phyloP scores from a whole-genome alignment of 2,797 vertebrate genomes.

The Hyperoplus lanceolatus region DNA sequence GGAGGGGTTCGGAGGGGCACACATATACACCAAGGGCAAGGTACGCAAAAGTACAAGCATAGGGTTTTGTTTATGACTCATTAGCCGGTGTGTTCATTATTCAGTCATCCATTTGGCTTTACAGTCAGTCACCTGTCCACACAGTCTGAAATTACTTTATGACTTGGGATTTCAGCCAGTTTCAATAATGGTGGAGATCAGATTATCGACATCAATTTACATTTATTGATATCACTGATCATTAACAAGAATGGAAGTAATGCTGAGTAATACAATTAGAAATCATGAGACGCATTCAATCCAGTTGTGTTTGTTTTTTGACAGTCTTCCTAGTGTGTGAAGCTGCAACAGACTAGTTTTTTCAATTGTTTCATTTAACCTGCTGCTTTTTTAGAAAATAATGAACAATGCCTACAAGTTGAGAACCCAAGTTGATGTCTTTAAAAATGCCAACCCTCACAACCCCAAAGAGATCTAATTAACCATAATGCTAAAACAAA shows the following conservation, averaged over 20 bases:
- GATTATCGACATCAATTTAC: neutral
- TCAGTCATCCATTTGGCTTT: constrained; percentile 31
- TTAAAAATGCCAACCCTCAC: neutral
- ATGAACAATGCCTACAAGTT: neutral
- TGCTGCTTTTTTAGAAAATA: neutral
- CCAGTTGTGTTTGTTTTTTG: neutral
- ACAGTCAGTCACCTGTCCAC: constrained; percentile 25
- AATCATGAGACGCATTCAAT: neutral
- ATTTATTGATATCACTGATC: neutral
- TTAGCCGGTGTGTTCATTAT: constrained; percentile 24
- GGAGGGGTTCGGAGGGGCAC: constrained; percentile 41
- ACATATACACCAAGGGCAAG: neutral
- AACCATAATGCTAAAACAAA: neutral
- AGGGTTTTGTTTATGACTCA: constrained; percentile 31
- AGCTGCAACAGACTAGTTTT: neutral
- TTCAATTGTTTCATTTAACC: neutral
- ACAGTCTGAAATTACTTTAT: neutral
- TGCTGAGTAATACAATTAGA: neutral
- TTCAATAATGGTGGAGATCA: neutral
- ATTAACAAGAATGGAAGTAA: neutral
- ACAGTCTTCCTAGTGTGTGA: neutral
- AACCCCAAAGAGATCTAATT: neutral
- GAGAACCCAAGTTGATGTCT: neutral
- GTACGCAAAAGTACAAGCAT: constrained; percentile 1
- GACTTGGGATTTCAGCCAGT: neutral